Evolutionary conservation across 2,113 vertebrate genomes (phyloP).

Genomic region (Castor canadensis): DNA sequence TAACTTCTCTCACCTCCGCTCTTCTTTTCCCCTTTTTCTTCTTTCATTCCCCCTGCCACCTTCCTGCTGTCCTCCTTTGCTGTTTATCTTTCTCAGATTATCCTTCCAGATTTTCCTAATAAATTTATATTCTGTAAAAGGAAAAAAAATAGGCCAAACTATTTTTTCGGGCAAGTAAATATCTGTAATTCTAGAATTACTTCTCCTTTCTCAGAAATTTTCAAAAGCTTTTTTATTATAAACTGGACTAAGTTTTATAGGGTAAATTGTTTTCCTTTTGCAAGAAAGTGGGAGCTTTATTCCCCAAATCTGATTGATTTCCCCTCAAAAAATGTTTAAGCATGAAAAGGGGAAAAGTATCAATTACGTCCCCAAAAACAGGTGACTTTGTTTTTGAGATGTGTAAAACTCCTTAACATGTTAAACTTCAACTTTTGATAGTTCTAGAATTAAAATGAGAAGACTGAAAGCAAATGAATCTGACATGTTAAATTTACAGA

Average conservation of each 20-base stretch:
- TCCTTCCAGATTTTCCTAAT: no score
- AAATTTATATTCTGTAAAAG: no score
- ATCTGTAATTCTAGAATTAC: neutral
- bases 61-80: no score
- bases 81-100: no score
- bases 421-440: neutral
- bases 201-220: neutral
- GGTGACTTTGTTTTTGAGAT: neutral
- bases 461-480: conserved; percentile 16
- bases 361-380: neutral
- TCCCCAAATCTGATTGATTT: neutral
- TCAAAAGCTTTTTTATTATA: neutral
- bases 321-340: neutral
- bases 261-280: neutral
- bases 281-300: neutral
- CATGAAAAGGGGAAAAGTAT: neutral
- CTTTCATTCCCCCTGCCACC: no score
- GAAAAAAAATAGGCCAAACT: neutral
- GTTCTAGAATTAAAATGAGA: neutral
- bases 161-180: neutral
- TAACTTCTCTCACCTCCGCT: no score
- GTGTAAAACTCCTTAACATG: neutral
- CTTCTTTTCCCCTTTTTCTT: no score
- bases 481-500: neutral
- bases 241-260: neutral